Percentiles rank a stretch among this genome's conserved stretches.
These are phyloP conservation scores for Sinopyrophorus schimmeli DNA, from an alignment of 2,888 invertebrate genomes.

Conservation along the genomic window DNA sequence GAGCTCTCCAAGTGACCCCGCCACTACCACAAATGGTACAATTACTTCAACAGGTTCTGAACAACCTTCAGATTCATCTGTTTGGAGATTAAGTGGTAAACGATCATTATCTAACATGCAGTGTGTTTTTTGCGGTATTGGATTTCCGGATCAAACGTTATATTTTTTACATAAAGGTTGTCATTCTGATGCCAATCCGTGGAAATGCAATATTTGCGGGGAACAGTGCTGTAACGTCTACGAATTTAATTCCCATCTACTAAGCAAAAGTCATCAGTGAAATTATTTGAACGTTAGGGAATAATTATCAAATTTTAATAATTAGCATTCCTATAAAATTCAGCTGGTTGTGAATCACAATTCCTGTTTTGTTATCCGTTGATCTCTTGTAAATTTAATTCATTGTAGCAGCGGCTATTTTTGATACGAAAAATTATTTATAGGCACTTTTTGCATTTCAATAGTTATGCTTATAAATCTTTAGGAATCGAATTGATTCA, in stretches of 20 bases:
- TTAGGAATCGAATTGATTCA: no score
- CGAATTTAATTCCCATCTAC: conserved; percentile 94
- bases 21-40: conserved; percentile 62
- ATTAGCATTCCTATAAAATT: not conserved
- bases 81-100: conserved; percentile 53
- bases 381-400: conserved; percentile 1
- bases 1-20: conserved; percentile 56
- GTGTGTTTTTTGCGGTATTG: conserved; percentile 90
- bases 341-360: conserved; percentile 10
- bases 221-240: conserved; percentile 93
- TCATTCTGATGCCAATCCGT: conserved; percentile 96
- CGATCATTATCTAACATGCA: conserved; percentile 65
- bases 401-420: not conserved
- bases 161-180: conserved; percentile 98
- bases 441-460: no score
- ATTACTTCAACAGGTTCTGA: conserved; percentile 76
- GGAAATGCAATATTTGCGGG: conserved; percentile 97
- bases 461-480: no score
- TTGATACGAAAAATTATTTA: conserved; percentile 1
- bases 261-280: conserved; percentile 87
- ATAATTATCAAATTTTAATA: not conserved
- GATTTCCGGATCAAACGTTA: conserved; percentile 93
- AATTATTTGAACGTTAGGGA: not conserved
- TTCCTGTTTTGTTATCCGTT: not conserved
- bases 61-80: conserved; percentile 54